Evolutionary conservation across 2,888 invertebrate species (phyloP).

Genomic region (Terebella lapidaria): DNA sequence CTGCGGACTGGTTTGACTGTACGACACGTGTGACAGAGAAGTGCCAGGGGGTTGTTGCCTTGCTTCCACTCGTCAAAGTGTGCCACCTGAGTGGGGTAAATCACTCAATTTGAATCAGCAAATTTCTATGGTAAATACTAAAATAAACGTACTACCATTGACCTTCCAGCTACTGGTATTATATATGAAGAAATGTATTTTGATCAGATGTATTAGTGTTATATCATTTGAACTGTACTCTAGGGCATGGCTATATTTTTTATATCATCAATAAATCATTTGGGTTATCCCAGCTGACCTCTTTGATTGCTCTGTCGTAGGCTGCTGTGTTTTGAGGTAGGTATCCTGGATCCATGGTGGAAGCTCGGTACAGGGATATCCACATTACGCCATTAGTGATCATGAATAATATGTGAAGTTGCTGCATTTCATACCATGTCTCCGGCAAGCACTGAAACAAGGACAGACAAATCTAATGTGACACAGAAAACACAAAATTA

Average conservation of each 20-base stretch:
- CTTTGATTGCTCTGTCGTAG: conserved; percentile 80
- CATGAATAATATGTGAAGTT: conserved; percentile 76
- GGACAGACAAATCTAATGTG: too few relatives aligned
- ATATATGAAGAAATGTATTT: too few relatives aligned
- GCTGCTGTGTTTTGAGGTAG: conserved; percentile 83
- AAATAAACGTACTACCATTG: too few relatives aligned
- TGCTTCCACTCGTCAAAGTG: conserved; percentile 91
- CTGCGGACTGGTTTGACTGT: conserved; percentile 81
- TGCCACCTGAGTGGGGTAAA: conserved; percentile 69
- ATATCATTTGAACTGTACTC: too few relatives aligned
- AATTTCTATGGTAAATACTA: too few relatives aligned
- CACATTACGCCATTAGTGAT: conserved; percentile 90
- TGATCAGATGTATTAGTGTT: too few relatives aligned
- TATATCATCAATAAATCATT: too few relatives aligned
- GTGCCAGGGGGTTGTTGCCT: conserved; percentile 60
- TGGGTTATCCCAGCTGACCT: too few relatives aligned
- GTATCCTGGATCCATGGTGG: conserved; percentile 83
- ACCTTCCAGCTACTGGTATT: too few relatives aligned
- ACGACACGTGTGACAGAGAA: conserved; percentile 85
- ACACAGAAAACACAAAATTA: too few relatives aligned
- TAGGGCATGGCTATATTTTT: too few relatives aligned
- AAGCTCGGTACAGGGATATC: conserved; percentile 85
- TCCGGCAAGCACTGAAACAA: conserved; percentile 71
- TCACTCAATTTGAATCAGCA: too few relatives aligned
- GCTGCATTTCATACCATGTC: conserved; percentile 76